Conservation (phyloP, 2,797 vertebrate genomes). For the Etheostoma nigrum region DNA sequence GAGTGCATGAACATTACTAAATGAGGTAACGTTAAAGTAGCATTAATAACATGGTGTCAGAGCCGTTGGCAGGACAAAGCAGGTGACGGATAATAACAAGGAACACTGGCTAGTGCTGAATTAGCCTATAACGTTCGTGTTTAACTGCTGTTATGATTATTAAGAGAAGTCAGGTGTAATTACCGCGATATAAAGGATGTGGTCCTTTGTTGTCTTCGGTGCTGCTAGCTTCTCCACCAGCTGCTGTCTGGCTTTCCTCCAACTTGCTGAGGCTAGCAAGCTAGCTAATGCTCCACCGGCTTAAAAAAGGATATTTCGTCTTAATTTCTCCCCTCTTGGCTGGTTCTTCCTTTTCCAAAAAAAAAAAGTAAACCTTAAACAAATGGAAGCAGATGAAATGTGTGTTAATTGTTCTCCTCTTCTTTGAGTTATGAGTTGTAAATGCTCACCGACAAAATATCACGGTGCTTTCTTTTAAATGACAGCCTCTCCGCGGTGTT, state of each 20-base stretch:
- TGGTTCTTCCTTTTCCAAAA: constrained; percentile 1
- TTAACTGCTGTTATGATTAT: neutral
- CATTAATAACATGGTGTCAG: constrained; percentile 3
- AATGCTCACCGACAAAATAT: constrained; percentile 10
- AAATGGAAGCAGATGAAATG: neutral
- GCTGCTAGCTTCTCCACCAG: constrained; percentile 50
- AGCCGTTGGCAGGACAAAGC: constrained; percentile 62
- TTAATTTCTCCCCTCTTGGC: constrained; percentile 47
- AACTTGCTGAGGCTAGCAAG: constrained; percentile 72
- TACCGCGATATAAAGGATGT: constrained; percentile 58
- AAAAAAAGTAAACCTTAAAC: neutral
- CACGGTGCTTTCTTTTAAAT: constrained; percentile 35
- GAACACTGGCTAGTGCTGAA: constrained; percentile 11
- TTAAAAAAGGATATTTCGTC: constrained; percentile 29
- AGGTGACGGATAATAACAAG: constrained; percentile 24
- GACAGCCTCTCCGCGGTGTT: constrained; percentile 59
- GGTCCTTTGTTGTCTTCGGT: constrained; percentile 52
- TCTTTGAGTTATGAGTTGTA: constrained; percentile 7
- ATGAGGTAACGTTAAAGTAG: constrained; percentile 8
- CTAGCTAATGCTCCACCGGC: constrained; percentile 68
- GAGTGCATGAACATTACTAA: constrained; percentile 23
- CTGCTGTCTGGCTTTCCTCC: constrained; percentile 31
- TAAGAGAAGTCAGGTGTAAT: constrained; percentile 22
- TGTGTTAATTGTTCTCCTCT: neutral
- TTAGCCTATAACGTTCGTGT: neutral